Conservation (phyloP, 2,888 invertebrate species). For the Slavum lentiscoides region DNA sequence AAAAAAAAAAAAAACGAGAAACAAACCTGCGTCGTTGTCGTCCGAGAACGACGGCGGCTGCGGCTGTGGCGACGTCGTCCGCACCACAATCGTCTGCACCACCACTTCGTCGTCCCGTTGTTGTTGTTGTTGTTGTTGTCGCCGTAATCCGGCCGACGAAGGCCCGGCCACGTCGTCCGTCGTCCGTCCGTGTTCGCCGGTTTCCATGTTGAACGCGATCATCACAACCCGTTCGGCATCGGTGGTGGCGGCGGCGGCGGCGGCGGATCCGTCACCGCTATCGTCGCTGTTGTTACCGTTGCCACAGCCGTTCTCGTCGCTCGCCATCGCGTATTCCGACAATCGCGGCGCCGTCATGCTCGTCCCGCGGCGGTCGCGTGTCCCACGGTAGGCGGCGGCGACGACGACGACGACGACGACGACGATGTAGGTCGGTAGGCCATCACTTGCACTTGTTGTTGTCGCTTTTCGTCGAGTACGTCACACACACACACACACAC, state of each 20-base stretch:
- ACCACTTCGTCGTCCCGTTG: constrained; percentile 3
- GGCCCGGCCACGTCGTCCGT: neutral
- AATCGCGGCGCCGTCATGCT: constrained; percentile 34
- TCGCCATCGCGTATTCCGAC: constrained; percentile 35
- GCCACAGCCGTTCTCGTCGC: constrained; percentile 14
- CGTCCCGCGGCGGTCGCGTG: neutral
- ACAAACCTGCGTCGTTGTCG: neutral
- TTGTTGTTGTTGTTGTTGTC: too few species aligned
- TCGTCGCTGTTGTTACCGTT: neutral
- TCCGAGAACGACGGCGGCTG: constrained; percentile 9
- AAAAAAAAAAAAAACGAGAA: neutral
- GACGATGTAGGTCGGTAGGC: constrained; percentile 29
- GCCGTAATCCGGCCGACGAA: neutral
- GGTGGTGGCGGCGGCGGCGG: neutral
- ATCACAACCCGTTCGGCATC: constrained; percentile 22
- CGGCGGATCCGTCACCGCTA: neutral
- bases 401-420: neutral
- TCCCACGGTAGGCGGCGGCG: neutral
- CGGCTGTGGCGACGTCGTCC: neutral
- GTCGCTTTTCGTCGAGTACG: neutral
- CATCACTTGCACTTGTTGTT: constrained; percentile 33
- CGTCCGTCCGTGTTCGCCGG: neutral
- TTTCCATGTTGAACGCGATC: constrained; percentile 45
- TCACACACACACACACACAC: constrained; percentile 1
- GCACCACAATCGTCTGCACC: neutral